Percentiles rank a stretch among this genome's conserved stretches.
These are phyloP conservation scores for Metellina segmentata DNA, from an alignment of 2,888 invertebrate species.

Conservation along the genomic window DNA sequence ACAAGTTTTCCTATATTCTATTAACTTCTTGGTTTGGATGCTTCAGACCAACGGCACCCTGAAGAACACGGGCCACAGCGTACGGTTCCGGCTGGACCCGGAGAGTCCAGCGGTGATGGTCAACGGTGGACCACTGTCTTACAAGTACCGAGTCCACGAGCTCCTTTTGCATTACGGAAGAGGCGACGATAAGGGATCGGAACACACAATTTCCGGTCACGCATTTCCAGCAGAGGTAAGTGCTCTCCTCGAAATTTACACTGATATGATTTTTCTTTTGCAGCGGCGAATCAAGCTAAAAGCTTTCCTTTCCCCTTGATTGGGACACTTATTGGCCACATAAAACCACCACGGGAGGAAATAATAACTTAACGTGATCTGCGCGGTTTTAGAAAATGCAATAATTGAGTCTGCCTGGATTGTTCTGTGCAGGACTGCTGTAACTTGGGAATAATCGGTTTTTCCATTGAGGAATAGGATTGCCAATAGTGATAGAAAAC, in stretches of 20 bases:
- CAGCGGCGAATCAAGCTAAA: slow-evolving; percentile 49
- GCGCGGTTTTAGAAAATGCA: neutral
- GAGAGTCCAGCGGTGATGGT: slow-evolving; percentile 87
- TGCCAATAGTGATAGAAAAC: neutral
- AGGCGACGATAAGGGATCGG: slow-evolving; percentile 95
- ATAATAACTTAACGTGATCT: neutral
- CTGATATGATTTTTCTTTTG: slow-evolving; percentile 28
- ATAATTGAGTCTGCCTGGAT: neutral
- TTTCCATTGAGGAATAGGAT: neutral
- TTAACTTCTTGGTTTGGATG: slow-evolving; percentile 41
- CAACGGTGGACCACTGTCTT: slow-evolving; percentile 96
- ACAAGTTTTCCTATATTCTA: too few relatives aligned
- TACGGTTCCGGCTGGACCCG: slow-evolving; percentile 91
- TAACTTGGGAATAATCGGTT: neutral
- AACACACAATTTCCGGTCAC: slow-evolving; percentile 97
- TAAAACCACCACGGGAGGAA: neutral
- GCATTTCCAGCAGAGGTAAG: slow-evolving; percentile 97
- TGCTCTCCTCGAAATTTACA: slow-evolving; percentile 24
- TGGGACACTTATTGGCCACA: slow-evolving; percentile 18
- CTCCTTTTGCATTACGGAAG: slow-evolving; percentile 96
- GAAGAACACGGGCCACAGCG: slow-evolving; percentile 95
- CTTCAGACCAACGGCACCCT: slow-evolving; percentile 92
- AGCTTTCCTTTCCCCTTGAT: slow-evolving; percentile 39
- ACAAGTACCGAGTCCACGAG: slow-evolving; percentile 96
- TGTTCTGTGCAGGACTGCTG: neutral